Percentiles rank a stretch among this genome's conserved stretches.
Conservation (phyloP, 2,797 vertebrate genomes). For the Nasua narica region DNA sequence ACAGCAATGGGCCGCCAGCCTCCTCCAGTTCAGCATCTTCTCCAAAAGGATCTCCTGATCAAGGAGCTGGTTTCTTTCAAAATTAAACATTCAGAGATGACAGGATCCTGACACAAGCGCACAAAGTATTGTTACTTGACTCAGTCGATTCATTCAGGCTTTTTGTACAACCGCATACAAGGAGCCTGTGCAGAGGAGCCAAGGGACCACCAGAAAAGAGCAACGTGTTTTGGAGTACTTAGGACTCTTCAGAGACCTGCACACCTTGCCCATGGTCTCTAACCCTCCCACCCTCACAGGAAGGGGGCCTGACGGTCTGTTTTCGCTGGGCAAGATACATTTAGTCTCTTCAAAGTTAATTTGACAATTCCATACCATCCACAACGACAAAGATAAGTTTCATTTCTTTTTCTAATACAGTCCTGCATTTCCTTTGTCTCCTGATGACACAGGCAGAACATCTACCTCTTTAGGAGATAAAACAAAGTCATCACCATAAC, state of each 20-base stretch:
- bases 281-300: neutral
- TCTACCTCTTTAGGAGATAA: neutral
- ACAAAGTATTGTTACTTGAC: neutral
- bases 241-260: neutral
- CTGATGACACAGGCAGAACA: neutral
- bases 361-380: neutral
- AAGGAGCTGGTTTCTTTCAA: conserved; percentile 27
- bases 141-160: neutral
- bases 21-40: neutral
- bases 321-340: neutral
- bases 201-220: neutral
- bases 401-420: neutral
- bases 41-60: conserved; percentile 32
- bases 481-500: neutral
- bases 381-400: neutral
- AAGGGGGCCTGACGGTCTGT: neutral
- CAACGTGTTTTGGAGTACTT: neutral
- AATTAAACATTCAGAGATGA: conserved; percentile 34
- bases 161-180: neutral
- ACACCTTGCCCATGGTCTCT: neutral
- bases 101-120: neutral
- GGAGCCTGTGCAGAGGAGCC: neutral
- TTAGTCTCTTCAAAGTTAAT: neutral
- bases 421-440: neutral
- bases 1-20: neutral